Conservation (phyloP, 2,888 invertebrate genomes). For the Drosophila nigricruria region DNA sequence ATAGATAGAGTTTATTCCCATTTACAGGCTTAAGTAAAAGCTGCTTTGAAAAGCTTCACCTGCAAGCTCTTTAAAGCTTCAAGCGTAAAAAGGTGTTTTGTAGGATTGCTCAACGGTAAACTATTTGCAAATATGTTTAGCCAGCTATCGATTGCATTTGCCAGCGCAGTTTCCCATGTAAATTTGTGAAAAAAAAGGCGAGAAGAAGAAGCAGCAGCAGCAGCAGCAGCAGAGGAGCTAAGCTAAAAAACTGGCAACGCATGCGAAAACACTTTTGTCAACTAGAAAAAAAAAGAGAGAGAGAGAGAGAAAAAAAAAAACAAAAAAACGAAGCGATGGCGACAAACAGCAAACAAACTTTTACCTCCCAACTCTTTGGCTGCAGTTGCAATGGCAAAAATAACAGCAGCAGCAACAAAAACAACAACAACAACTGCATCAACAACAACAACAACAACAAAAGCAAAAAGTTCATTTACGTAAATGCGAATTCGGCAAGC, state of each 20-base stretch:
- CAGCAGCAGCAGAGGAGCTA: slow-evolving; percentile 11
- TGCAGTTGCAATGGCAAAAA: slow-evolving; percentile 31
- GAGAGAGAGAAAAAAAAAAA: not conserved
- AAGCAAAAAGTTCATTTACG: slow-evolving; percentile 73
- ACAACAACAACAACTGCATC: slow-evolving; percentile 13
- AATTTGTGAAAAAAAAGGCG: slow-evolving; percentile 29
- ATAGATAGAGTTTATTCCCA: not conserved
- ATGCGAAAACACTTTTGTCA: slow-evolving; percentile 68
- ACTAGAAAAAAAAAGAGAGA: slow-evolving; percentile 17
- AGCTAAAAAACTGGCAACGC: slow-evolving; percentile 61
- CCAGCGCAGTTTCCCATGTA: slow-evolving; percentile 48
- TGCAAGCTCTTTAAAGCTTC: slow-evolving; percentile 1
- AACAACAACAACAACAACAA: slow-evolving; percentile 14
- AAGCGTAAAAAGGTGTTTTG: not conserved
- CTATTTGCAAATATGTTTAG: slow-evolving; percentile 51
- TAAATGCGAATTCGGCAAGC: slow-evolving; percentile 67
- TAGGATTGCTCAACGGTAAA: slow-evolving; percentile 20
- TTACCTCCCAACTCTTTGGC: slow-evolving; percentile 57
- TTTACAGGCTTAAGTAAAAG: not conserved
- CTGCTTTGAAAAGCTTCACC: not conserved
- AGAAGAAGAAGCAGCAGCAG: not conserved
- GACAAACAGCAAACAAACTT: slow-evolving; percentile 71
- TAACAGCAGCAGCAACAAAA: slow-evolving; percentile 18
- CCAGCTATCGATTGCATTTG: slow-evolving; percentile 45
- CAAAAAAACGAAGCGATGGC: slow-evolving; percentile 32